These are phyloP conservation scores for Ptilonorhynchus violaceus DNA, from an alignment of 2,113 vertebrate species.

Conservation along the genomic window DNA sequence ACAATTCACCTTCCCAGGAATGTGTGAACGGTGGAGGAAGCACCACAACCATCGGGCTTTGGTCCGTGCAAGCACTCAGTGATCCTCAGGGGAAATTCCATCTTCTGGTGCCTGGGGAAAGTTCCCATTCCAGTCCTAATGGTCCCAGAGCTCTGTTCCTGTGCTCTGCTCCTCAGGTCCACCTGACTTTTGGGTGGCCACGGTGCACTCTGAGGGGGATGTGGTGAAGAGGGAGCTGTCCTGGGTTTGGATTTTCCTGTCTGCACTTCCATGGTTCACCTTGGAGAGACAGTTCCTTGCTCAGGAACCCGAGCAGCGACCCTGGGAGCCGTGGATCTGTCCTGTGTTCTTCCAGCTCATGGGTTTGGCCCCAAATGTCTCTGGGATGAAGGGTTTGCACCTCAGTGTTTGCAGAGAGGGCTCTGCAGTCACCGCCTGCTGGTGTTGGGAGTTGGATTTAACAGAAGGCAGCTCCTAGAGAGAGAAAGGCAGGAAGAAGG, in stretches of 20 bases:
- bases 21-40: not conserved
- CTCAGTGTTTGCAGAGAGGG: not conserved
- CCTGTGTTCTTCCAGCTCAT: not conserved
- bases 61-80: not conserved
- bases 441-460: not conserved
- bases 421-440: not conserved
- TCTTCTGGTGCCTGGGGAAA: not conserved
- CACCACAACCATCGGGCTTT: not conserved
- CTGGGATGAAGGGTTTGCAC: not conserved
- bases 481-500: not conserved
- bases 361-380: not conserved
- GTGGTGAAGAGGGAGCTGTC: not conserved
- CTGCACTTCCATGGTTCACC: not conserved
- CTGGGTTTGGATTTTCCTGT: not conserved
- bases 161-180: not conserved
- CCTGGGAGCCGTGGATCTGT: not conserved
- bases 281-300: not conserved
- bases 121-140: not conserved
- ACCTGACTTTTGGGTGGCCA: too few species aligned
- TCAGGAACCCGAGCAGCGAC: not conserved
- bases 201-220: not conserved
- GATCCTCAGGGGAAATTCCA: not conserved
- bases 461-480: not conserved
- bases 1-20: not conserved
- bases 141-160: not conserved